Evolutionary conservation across 2,797 vertebrate genomes (phyloP), one percentile per base, ranked within the genome.

Genomic region (Graptemys geographica): DNA sequence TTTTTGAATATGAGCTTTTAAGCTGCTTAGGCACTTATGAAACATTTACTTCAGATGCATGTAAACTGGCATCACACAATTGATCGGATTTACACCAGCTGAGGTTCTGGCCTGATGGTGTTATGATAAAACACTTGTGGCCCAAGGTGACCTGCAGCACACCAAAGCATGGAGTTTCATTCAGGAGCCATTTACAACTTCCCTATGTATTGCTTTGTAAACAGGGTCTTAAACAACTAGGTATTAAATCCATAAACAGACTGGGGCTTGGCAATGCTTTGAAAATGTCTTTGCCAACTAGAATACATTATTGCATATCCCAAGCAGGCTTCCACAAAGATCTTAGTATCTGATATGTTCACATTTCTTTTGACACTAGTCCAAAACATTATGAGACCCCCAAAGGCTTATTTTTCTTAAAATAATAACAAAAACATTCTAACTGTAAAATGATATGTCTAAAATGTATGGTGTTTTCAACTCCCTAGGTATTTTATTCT

Each of bases 241-340:
- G 19, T 91, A 95, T 90, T 87, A 94, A 96, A 95, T 94, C 95
- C 76, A 94, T 92, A 95, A 96, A 95, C 76, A 94, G 93, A n/a
- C 84, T 85, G 62, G 52, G 79, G 8, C 79, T 95, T 95, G 90
- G 96, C 90, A 96, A 89, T 37, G 6, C 85, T 95, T 87, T 65
- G 92, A 84, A 96, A 94, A 74, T 80, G 79, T 94, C 83, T 92
- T 93, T 93, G 88, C 93, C 92, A 95, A 94, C 84, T 28, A 84
- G 28, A 44, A 79, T 59, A 81, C 41, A 27, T 95, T 92, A 88
- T 13, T 76, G 74, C 28, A 19, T 41, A n/a, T 12, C 84, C 82
- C 91, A 81, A 96, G 87, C 79, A 90, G 53, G 25, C 51, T 89
- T 84, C 85, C 23, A 47, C 78, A 83, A 86, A 90, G 85, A 85